These are phyloP conservation scores for Myrmecophaga tridactyla DNA, from an alignment of 2,113 vertebrate species.

Conservation along the genomic window DNA sequence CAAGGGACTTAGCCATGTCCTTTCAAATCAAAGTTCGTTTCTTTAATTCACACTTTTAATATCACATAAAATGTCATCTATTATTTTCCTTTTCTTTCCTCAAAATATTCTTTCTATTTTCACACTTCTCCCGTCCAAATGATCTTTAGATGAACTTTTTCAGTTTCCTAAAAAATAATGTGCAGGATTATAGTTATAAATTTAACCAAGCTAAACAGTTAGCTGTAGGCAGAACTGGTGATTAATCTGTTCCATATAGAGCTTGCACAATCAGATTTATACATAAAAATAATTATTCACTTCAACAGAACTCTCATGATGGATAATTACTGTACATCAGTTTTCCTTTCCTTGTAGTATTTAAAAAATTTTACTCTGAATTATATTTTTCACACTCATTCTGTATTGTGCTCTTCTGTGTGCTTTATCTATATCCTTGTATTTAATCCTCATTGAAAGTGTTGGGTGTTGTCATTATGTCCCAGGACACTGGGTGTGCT, in stretches of 20 bases:
- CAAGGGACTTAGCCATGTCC: background rate
- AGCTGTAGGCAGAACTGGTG: background rate
- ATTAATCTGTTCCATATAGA: background rate
- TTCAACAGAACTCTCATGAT: background rate
- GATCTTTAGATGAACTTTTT: background rate
- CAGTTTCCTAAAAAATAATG: background rate
- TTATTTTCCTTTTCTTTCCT: background rate
- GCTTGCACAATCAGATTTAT: background rate
- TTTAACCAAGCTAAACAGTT: background rate
- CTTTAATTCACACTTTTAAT: background rate
- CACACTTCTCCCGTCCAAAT: background rate
- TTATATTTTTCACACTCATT: background rate
- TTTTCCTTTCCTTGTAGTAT: background rate
- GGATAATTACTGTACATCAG: background rate
- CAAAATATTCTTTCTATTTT: background rate
- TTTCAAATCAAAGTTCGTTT: background rate
- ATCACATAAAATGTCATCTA: background rate
- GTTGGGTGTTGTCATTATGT: background rate
- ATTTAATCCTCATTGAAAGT: background rate
- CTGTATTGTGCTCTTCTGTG: background rate
- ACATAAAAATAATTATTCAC: background rate
- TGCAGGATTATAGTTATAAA: background rate
- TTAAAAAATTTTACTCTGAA: background rate
- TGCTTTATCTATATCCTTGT: background rate
- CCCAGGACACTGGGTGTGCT: background rate